Evolutionary conservation across 2,888 invertebrate species (phyloP).

Genomic region (Drosophila tripunctata): DNA sequence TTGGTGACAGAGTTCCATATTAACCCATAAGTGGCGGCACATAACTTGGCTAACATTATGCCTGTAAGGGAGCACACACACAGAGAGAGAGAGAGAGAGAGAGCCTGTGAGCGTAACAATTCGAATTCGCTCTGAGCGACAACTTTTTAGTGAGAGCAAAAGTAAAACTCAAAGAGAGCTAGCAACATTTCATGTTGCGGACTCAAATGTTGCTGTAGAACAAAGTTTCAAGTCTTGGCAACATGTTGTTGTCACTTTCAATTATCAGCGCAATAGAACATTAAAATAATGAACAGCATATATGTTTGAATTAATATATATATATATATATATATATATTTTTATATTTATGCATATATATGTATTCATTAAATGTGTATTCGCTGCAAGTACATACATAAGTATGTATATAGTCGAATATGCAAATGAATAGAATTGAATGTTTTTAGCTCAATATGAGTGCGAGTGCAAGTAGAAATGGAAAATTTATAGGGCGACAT

Average conservation of each 20-base stretch:
- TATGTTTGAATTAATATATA: constrained; percentile 1
- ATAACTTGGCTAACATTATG: constrained; percentile 35
- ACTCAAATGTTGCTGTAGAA: background rate
- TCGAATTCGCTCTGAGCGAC: background rate
- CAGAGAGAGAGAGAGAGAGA: background rate
- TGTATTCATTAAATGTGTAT: constrained; percentile 3
- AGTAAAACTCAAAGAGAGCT: background rate
- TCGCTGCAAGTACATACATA: background rate
- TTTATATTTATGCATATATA: constrained; percentile 10
- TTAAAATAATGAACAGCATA: constrained; percentile 69
- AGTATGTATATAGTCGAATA: constrained; percentile 47
- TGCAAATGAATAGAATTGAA: constrained; percentile 62
- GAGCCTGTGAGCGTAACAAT: constrained; percentile 17
- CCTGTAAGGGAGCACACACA: constrained; percentile 1
- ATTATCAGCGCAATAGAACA: constrained; percentile 59
- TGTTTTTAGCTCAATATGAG: constrained; percentile 40
- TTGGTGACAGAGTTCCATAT: constrained; percentile 75
- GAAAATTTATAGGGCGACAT: constrained; percentile 32
- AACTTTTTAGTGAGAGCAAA: background rate
- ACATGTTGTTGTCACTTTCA: constrained; percentile 62
- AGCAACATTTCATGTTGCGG: constrained; percentile 33
- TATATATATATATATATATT: constrained; percentile 13
- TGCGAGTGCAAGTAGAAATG: constrained; percentile 12
- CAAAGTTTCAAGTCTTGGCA: constrained; percentile 30
- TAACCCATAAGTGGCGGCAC: constrained; percentile 53